phyloP scores from a whole-genome alignment of 2,888 invertebrate genomes.

The Tigriopus californicus region DNA sequence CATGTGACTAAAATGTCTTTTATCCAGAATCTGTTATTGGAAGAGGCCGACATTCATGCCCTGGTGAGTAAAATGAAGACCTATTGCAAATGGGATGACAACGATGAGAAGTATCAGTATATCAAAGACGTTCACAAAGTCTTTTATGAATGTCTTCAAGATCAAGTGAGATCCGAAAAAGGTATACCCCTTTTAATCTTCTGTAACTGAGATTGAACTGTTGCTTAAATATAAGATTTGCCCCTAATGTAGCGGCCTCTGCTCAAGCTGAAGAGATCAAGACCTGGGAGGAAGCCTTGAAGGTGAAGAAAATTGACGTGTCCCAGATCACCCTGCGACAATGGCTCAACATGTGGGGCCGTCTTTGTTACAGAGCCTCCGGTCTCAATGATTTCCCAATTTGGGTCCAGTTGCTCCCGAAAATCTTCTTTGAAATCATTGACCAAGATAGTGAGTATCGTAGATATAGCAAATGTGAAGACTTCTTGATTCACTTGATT shows the following conservation, averaged over 20 bases:
- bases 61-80: neutral
- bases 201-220: neutral
- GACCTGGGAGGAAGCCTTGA: conserved; percentile 10
- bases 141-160: conserved; percentile 6
- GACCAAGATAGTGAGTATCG: conserved; percentile 1
- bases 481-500: too few relatives aligned
- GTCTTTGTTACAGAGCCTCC: neutral
- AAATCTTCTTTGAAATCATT: conserved; percentile 1
- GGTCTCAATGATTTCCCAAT: conserved; percentile 11
- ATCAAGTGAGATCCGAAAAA: conserved; percentile 8
- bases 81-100: neutral
- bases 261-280: neutral
- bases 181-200: too few relatives aligned
- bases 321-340: neutral
- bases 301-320: neutral
- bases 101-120: neutral
- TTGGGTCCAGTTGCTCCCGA: conserved; percentile 11
- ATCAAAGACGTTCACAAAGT: neutral
- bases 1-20: too few relatives aligned
- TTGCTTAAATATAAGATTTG: neutral
- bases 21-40: neutral
- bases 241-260: too few relatives aligned
- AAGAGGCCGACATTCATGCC: neutral
- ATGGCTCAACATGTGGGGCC: conserved; percentile 15
- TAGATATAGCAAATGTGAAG: too few relatives aligned